Percentiles rank a stretch among this genome's conserved stretches.
Evolutionary conservation across 1,140 invertebrate genomes (phyloP).

Genomic region (Magallana gigas): DNA sequence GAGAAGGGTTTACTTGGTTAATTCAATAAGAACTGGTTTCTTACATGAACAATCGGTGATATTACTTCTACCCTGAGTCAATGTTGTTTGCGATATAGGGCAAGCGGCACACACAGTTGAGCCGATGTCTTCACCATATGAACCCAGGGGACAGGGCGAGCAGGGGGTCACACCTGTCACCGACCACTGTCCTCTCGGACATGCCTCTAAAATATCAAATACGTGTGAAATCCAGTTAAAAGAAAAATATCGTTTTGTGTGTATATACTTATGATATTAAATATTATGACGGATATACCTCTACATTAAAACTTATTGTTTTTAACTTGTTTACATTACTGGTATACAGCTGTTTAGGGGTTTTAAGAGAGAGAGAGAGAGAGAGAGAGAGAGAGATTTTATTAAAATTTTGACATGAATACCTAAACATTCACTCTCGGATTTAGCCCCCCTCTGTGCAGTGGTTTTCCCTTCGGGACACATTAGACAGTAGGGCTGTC

Average conservation of each 20-base stretch:
- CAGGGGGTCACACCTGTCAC: background rate
- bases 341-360: too few species aligned
- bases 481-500: background rate
- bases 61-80: background rate
- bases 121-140: background rate
- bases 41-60: conserved; percentile 22
- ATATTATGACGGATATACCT: too few species aligned
- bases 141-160: conserved; percentile 3
- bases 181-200: conserved; percentile 1
- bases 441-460: background rate
- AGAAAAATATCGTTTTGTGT: too few species aligned
- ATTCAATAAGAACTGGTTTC: background rate
- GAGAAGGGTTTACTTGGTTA: too few species aligned
- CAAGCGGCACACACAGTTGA: background rate
- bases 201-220: background rate
- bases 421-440: background rate
- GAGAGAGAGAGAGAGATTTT: too few species aligned
- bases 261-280: too few species aligned
- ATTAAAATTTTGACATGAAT: background rate
- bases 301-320: too few species aligned
- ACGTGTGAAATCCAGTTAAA: too few species aligned
- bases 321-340: too few species aligned
- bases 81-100: conserved; percentile 22
- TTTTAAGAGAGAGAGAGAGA: too few species aligned
- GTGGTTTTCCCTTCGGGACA: background rate